These are phyloP conservation scores for Clytia hemisphaerica DNA, from an alignment of 30 jellyfish, hydroid and myxozoan species.

Conservation along the genomic window DNA sequence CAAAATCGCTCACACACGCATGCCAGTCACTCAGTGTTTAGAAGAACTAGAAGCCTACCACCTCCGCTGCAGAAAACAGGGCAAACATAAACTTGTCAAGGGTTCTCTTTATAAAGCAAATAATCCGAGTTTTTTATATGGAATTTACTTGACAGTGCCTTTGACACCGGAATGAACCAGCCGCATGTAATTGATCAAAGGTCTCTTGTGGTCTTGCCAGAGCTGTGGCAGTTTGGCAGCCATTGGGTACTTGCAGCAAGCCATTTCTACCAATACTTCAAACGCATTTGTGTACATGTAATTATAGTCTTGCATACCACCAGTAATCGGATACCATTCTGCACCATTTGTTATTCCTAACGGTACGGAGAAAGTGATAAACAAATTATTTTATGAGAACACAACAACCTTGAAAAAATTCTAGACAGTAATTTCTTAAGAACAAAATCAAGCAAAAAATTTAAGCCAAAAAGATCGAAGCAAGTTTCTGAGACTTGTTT, in stretches of 20 bases:
- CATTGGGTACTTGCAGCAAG: constrained; percentile 84
- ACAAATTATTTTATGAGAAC: too few relatives aligned
- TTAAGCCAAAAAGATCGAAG: background rate
- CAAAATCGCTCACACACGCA: too few relatives aligned
- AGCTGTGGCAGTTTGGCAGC: constrained; percentile 37
- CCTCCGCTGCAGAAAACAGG: too few relatives aligned
- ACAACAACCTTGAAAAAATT: too few relatives aligned
- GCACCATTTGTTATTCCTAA: constrained; percentile 98
- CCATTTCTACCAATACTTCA: constrained; percentile 92
- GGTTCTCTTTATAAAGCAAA: too few relatives aligned
- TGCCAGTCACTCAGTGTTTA: too few relatives aligned
- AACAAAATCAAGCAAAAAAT: background rate
- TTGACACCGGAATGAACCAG: constrained; percentile 84
- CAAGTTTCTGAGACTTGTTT: too few relatives aligned
- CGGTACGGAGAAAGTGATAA: background rate
- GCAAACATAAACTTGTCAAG: too few relatives aligned
- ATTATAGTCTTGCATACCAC: constrained; percentile 99
- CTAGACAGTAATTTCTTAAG: too few relatives aligned
- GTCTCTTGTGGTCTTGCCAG: constrained; percentile 66
- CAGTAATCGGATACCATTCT: constrained; percentile 90
- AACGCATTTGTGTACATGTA: constrained; percentile 70
- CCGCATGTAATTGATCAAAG: constrained; percentile 45
- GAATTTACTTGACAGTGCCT: constrained; percentile 76
- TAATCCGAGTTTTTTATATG: background rate
- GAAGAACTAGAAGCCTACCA: too few relatives aligned